phyloP scores from a whole-genome alignment of 2,888 invertebrate species.

The Archaeoteleia sp. region DNA sequence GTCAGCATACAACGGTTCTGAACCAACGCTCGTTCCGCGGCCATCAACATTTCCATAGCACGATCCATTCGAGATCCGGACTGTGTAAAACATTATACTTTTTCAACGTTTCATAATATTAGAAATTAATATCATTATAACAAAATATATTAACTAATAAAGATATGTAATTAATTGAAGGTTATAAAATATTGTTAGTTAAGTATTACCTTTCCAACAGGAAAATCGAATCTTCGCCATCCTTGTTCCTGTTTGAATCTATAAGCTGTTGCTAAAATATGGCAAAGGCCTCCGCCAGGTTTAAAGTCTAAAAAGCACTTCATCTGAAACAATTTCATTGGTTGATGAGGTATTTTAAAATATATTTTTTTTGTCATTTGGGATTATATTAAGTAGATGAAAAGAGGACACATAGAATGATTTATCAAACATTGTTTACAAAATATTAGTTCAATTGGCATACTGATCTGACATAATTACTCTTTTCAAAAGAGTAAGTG shows the following conservation, averaged over 20 bases:
- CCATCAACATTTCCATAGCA: slow-evolving; percentile 94
- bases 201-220: slow-evolving; percentile 87
- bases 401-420: no score
- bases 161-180: no score
- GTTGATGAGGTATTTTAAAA: slow-evolving; percentile 6
- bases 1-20: slow-evolving; percentile 87
- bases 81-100: slow-evolving; percentile 75
- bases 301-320: slow-evolving; percentile 97
- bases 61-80: slow-evolving; percentile 93
- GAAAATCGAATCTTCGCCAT: slow-evolving; percentile 95
- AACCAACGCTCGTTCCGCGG: slow-evolving; percentile 88
- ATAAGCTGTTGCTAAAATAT: slow-evolving; percentile 94
- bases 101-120: not conserved
- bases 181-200: no score
- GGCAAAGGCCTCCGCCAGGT: slow-evolving; percentile 93
- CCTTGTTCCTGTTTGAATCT: slow-evolving; percentile 97
- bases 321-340: slow-evolving; percentile 80
- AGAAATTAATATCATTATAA: not conserved
- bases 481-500: no score
- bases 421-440: slow-evolving; percentile 8
- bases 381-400: no score
- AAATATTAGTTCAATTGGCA: slow-evolving; percentile 20
- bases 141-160: not conserved
- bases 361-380: no score
- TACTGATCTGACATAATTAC: no score